Base-by-base conservation (phyloP, 2,888 invertebrate species). In the Thymelicus sylvestris region DNA sequence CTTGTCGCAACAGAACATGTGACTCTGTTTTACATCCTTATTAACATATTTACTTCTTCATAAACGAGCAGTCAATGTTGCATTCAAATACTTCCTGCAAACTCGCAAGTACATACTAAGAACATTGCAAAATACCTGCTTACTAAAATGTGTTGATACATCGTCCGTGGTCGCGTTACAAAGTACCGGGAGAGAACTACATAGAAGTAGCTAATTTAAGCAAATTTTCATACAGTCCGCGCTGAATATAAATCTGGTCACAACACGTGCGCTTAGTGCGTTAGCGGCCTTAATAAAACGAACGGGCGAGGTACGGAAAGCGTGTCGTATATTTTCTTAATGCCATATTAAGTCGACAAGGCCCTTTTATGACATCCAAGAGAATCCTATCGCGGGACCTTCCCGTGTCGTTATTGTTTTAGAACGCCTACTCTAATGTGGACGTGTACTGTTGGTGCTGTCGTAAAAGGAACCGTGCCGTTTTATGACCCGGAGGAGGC, bases 381-480 rank as follows among this genome's bases (percentile, higher is more conserved):
- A 75, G 83, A 80, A 81, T 83, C 83, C 84, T 85, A 83, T 84
- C 83, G 84, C 85, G 83, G 85, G 83, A 83, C 84, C 84, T 84
- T 82, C 82, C 81, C 74, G 80, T 79, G 81, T 83, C 77, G 78
- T 82, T 81, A 81, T 81, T 83, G 80, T 82, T 83, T 81, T 80
- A 80, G 80, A 79, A 75, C 73, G 72, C 74, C 76, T 76, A 73
- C 74, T 76, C 76, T 77, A 79, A 80, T 80, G 78, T 76, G 84
- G 73, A 78, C 76, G 85, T 84, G 82, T 82, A 80, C 82, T 82
- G 85, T 84, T 80, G 85, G 80, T 82, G 83, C 83, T 81, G 85
- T 86, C 88, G 86, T 90, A 88, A 89, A 89, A 86, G 84, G 85
- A 82, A 79, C 83, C 82, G 83, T 84, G 83, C 81, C 83, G 84